Conservation (phyloP, 2,113 vertebrate species). For the Rallus limicola region DNA sequence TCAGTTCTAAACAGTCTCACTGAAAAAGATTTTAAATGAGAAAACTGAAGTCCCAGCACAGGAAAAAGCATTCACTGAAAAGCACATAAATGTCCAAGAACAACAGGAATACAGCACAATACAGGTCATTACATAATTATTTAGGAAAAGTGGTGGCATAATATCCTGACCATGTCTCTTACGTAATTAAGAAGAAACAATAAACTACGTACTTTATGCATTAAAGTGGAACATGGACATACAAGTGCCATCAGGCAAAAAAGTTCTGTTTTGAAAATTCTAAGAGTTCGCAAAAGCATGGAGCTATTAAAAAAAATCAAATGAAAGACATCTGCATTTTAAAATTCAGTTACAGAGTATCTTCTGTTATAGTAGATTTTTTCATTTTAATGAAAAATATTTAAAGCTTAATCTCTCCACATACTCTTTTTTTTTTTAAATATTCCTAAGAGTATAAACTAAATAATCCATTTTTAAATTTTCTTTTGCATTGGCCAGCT, state of each 20-base stretch:
- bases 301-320: not conserved
- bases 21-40: not conserved
- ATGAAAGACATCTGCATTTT: not conserved
- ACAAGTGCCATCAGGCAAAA: not conserved
- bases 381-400: not conserved
- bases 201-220: not conserved
- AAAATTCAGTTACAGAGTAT: not conserved
- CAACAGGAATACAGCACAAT: not conserved
- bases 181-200: not conserved
- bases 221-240: not conserved
- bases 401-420: not conserved
- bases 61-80: not conserved
- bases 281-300: not conserved
- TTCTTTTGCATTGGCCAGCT: not conserved
- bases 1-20: not conserved
- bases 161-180: not conserved
- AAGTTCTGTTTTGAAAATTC: not conserved
- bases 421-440: not conserved
- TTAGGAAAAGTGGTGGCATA: not conserved
- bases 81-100: not conserved
- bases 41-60: not conserved
- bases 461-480: not conserved
- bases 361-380: not conserved
- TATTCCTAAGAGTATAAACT: not conserved
- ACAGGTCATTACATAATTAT: not conserved